Conservation (phyloP, 2,797 vertebrate species). For the Mastacembelus armatus region DNA sequence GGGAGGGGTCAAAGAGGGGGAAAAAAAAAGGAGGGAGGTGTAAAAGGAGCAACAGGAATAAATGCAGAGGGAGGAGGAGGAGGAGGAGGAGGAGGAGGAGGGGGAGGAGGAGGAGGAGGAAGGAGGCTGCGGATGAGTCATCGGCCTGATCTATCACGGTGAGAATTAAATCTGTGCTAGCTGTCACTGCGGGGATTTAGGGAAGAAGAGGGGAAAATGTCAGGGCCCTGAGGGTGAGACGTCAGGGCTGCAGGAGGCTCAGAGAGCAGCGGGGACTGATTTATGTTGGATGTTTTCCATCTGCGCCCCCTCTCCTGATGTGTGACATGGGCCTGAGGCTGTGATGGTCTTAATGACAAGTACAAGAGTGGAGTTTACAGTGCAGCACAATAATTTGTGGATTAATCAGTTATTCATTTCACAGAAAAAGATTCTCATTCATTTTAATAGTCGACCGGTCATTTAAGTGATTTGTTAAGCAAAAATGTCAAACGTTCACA, state of each 20-base stretch:
- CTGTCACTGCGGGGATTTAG: slow-evolving; percentile 45
- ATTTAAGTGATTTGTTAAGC: no score
- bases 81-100: slow-evolving; percentile 43
- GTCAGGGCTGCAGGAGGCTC: slow-evolving; percentile 34
- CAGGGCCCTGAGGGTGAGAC: slow-evolving; percentile 12
- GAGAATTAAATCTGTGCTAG: slow-evolving; percentile 69
- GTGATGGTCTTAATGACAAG: slow-evolving; percentile 30
- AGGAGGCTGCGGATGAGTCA: slow-evolving; percentile 81
- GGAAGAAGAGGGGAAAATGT: slow-evolving; percentile 11
- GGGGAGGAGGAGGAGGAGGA: slow-evolving; percentile 31
- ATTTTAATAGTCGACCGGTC: not conserved
- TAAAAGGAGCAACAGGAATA: slow-evolving; percentile 40
- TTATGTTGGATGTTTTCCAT: slow-evolving; percentile 37
- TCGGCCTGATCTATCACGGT: slow-evolving; percentile 70
- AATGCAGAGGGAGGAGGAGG: slow-evolving; percentile 43
- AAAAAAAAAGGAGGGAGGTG: slow-evolving; percentile 41
- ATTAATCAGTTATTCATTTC: slow-evolving; percentile 12
- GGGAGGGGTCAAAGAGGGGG: slow-evolving; percentile 27
- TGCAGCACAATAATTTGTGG: not conserved
- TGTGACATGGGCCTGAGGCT: slow-evolving; percentile 9
- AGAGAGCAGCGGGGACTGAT: slow-evolving; percentile 31
- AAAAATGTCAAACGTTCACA: no score
- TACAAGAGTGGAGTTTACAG: not conserved
- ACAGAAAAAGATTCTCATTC: not conserved
- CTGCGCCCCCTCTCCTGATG: slow-evolving; percentile 10